Evolutionary conservation across 2,888 invertebrate species (phyloP).

Genomic region (Thereva nobilitata): DNA sequence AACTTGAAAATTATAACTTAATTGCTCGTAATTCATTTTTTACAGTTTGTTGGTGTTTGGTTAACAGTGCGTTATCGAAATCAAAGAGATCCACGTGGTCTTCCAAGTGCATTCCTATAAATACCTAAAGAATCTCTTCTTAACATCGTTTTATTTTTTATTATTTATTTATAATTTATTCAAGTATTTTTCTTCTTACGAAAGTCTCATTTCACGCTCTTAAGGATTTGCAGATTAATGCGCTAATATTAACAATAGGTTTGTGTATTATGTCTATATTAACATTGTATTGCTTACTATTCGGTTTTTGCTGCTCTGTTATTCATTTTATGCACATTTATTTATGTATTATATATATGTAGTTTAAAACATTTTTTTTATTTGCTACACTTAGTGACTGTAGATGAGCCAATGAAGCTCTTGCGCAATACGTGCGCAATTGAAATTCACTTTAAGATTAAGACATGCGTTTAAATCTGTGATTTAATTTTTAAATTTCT

Average conservation of each 20-base stretch:
- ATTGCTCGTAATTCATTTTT: slow-evolving; percentile 44
- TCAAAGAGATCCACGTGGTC: slow-evolving; percentile 96
- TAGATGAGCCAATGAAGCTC: no score
- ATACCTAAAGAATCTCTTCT: slow-evolving; percentile 26
- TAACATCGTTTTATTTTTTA: slow-evolving; percentile 7
- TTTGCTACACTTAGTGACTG: no score
- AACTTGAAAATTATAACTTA: slow-evolving; percentile 9
- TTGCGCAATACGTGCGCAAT: no score
- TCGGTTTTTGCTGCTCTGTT: background rate
- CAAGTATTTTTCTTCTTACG: no score
- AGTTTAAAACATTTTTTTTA: no score
- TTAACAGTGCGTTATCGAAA: slow-evolving; percentile 96
- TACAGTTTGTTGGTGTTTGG: slow-evolving; percentile 86
- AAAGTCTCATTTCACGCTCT: background rate
- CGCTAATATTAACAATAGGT: slow-evolving; percentile 25
- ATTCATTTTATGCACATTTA: no score
- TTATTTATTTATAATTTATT: no score
- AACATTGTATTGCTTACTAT: background rate
- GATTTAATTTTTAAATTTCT: no score
- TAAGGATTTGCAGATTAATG: background rate
- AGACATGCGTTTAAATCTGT: no score
- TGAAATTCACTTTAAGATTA: no score
- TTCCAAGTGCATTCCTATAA: slow-evolving; percentile 97
- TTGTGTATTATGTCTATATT: slow-evolving; percentile 1
- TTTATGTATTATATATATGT: no score